Conservation (phyloP, 2,113 vertebrate species). For the Sphyrna mokarran region DNA sequence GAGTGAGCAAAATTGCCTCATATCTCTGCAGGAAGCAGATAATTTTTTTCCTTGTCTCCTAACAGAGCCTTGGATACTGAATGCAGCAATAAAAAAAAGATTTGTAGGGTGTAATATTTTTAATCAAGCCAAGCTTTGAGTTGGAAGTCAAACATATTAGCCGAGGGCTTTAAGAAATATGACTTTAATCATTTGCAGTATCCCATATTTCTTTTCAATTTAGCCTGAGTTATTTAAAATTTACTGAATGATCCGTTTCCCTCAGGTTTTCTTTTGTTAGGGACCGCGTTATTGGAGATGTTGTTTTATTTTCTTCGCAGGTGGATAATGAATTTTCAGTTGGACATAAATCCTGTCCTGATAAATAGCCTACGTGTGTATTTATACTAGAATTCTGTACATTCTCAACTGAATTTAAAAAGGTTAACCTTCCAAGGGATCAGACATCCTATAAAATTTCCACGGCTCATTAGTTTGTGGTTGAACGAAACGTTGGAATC, state of each 20-base stretch:
- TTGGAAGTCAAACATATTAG: neutral
- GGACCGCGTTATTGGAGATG: neutral
- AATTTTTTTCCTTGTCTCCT: neutral
- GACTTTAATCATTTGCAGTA: slow-evolving; percentile 4
- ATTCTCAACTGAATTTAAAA: neutral
- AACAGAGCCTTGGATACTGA: neutral
- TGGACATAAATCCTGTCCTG: slow-evolving; percentile 5
- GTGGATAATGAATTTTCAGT: neutral
- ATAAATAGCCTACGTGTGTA: slow-evolving; percentile 3
- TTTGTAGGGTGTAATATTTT: neutral
- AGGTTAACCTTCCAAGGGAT: neutral
- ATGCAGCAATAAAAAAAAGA: slow-evolving; percentile 1
- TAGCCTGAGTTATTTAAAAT: neutral
- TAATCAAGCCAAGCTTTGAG: slow-evolving; percentile 30
- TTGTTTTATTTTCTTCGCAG: neutral
- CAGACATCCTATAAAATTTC: neutral
- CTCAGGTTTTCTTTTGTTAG: neutral
- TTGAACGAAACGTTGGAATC: neutral
- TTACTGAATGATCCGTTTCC: neutral
- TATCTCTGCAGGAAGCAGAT: slow-evolving; percentile 6
- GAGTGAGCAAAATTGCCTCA: neutral
- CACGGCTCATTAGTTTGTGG: neutral
- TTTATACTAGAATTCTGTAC: neutral
- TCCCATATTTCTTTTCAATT: slow-evolving; percentile 17
- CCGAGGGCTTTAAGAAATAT: neutral